phyloP scores from a whole-genome alignment of 1,140 invertebrate genomes.

The Lepidotrigona ventralis region DNA sequence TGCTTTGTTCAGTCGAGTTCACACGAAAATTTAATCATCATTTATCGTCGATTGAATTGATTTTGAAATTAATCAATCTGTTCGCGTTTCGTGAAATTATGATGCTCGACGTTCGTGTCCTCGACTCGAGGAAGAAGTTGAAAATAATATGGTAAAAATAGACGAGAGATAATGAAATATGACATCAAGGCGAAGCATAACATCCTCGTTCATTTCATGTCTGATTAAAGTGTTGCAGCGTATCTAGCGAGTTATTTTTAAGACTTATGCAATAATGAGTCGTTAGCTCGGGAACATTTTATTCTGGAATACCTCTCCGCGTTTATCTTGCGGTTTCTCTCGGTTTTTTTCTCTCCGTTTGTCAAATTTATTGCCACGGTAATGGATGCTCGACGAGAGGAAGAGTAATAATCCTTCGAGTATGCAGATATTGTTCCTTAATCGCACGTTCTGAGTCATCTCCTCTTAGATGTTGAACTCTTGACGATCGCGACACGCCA shows the following conservation, averaged over 20 bases:
- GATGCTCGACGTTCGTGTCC: neutral
- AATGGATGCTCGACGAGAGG: constrained; percentile 52
- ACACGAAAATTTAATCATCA: too few relatives aligned
- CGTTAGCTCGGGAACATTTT: constrained; percentile 27
- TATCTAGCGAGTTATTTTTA: constrained; percentile 27
- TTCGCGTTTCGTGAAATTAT: neutral
- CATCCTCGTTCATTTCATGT: neutral
- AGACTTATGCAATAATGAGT: constrained; percentile 26
- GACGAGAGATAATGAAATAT: neutral
- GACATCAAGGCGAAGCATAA: neutral
- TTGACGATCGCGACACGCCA: neutral
- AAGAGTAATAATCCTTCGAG: constrained; percentile 60
- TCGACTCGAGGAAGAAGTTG: neutral
- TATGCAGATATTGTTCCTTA: constrained; percentile 60
- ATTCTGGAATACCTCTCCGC: constrained; percentile 41
- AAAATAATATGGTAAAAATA: neutral
- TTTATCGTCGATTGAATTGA: neutral
- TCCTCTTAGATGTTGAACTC: constrained; percentile 25
- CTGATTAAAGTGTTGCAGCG: neutral
- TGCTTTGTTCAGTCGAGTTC: too few relatives aligned
- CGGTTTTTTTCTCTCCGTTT: constrained; percentile 19
- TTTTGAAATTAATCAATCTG: neutral
- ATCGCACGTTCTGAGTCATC: constrained; percentile 48
- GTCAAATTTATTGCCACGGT: constrained; percentile 47
- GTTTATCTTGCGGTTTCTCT: constrained; percentile 49